Base-by-base conservation (phyloP, 2,888 invertebrate species). In the Leucania comma region DNA sequence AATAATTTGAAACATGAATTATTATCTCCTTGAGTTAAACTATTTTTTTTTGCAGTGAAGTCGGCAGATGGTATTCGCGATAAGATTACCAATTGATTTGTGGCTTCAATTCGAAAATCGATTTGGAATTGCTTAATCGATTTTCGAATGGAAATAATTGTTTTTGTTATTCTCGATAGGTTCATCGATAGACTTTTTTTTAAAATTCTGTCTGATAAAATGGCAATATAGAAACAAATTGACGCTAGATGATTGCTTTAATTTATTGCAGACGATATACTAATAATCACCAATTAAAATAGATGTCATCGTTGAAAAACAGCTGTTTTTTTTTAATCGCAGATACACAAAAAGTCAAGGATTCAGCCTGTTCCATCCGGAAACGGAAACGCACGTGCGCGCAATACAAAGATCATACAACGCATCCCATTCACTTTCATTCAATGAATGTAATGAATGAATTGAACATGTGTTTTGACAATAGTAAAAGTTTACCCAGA, bases 341-440 rank as follows among this genome's bases (percentile, higher is more conserved):
- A 75, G 63, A 62, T 12, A 32, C 67, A 75, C 42, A 74, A 72
- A 81, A 76, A 64, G 76, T 82, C 73, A 79, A 75, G 82, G 68
- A 75, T 79, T 73, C 35, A 72, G 75, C 67, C 68, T 78, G 81
- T 75, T 67, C 60, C 75, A 61, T 75, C 80, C 84, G 86, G 86
- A 86, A 84, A 77, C 86, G 86, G 86, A 86, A 84, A 38, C 82
- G 73, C 83, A 86, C 86, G 86, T 86, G 86, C 86, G 81, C 78
- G 65, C 74, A 53, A 66, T 80, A 81, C 81, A 81, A 84, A 71
- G 76, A 81, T 84, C 77, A 74, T 77, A 72, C 61, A 75, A 58
- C 72, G 53, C 83, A 81, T 85, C 82, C 71, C 65, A 76, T 81
- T 82, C 84, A 77, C 84, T 84, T 84, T 84, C 84, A 71, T 82